A percentile compares a stretch with the other conserved stretches of the same genome.
These are phyloP conservation scores for Antheraea assamensis DNA, from an alignment of 2,888 invertebrate genomes.

Conservation along the genomic window DNA sequence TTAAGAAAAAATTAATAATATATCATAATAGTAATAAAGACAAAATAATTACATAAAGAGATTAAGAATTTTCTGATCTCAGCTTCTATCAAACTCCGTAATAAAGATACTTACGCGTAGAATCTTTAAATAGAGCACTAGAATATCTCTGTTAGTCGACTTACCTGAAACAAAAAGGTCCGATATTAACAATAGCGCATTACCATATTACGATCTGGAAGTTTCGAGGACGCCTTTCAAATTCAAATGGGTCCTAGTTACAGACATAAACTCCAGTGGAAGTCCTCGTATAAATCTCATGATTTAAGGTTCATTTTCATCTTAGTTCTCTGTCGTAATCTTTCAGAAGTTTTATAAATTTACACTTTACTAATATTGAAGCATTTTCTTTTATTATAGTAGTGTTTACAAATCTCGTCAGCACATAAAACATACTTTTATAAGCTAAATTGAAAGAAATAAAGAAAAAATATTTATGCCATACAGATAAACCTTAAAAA, in stretches of 20 bases:
- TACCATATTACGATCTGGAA: slow-evolving; percentile 24
- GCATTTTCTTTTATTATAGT: neutral
- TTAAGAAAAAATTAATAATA: too few species aligned
- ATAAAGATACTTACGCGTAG: neutral
- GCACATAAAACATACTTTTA: too few species aligned
- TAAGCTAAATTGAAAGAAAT: too few species aligned
- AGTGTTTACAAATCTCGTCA: too few species aligned
- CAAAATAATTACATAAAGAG: neutral
- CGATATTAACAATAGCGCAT: slow-evolving; percentile 39
- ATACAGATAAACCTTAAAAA: too few species aligned
- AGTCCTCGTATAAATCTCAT: neutral
- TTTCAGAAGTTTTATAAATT: neutral
- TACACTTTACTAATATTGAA: neutral
- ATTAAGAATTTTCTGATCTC: too few species aligned
- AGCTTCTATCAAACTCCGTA: neutral
- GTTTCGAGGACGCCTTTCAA: slow-evolving; percentile 26
- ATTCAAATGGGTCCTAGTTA: slow-evolving; percentile 32
- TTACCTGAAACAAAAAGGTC: slow-evolving; percentile 51
- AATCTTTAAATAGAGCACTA: slow-evolving; percentile 2
- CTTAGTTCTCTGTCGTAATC: neutral
- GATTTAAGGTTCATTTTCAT: neutral
- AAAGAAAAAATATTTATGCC: too few species aligned
- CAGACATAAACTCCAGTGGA: neutral
- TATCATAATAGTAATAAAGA: too few species aligned
- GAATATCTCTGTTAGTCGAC: slow-evolving; percentile 27